These are phyloP conservation scores for Melanocharis versteri DNA, from an alignment of 2,113 vertebrate species.

Conservation along the genomic window DNA sequence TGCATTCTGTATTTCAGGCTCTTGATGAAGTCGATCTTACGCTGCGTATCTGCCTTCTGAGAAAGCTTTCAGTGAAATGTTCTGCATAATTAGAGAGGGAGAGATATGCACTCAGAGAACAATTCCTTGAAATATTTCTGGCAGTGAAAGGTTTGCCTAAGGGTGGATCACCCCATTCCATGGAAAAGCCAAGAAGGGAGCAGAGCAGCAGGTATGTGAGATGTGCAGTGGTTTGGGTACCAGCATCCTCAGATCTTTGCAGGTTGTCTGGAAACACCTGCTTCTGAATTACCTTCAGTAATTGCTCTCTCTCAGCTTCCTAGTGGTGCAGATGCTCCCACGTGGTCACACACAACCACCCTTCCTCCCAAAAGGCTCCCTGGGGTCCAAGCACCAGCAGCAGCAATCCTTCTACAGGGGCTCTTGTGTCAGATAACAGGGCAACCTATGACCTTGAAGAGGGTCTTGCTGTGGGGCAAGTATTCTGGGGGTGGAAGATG, in stretches of 20 bases:
- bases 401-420: background rate
- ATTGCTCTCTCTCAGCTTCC: background rate
- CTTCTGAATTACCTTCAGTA: background rate
- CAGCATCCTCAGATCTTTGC: background rate
- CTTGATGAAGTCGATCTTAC: background rate
- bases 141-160: background rate
- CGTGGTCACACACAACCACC: rapidly evolving
- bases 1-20: background rate
- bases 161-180: background rate
- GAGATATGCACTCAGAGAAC: slow-evolving; percentile 10
- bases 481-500: background rate
- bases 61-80: slow-evolving; percentile 55
- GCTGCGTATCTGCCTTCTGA: slow-evolving; percentile 11
- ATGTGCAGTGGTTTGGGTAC: background rate
- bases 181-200: background rate
- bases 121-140: slow-evolving; percentile 10
- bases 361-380: background rate
- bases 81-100: slow-evolving; percentile 64
- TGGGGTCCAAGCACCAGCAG: background rate
- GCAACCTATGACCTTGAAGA: background rate
- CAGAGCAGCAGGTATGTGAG: background rate
- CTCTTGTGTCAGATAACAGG: background rate
- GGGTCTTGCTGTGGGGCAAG: background rate
- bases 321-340: background rate
- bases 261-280: background rate